Base-by-base conservation (phyloP, 2,113 vertebrate genomes). In the Boulengeromyrus knoepffleri region DNA sequence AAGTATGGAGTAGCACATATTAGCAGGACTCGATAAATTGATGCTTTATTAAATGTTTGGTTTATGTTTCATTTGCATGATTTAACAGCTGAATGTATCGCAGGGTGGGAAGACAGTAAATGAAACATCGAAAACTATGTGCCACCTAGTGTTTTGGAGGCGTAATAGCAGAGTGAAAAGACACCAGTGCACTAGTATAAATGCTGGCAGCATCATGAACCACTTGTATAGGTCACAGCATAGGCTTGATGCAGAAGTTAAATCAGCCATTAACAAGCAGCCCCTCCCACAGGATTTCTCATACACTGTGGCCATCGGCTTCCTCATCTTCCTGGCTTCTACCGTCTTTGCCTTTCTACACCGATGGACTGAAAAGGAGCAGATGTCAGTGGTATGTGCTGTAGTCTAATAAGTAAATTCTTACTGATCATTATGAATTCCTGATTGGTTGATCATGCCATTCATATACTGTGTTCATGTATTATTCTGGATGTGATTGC, bases 321-420 rank as follows among this genome's bases (percentile, higher is more conserved):
- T 36, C 0, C 0, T 91, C 0, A 96, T 99, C 91, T 0, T 97
- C 6, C 0, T 97, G 88, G 96, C 97, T 0, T 97, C 97, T 58
- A 10, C 95, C 89, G 13, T 94, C 36, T 95, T 99, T 74, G 85
- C 92, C 9, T 2, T 86, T 0, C 92, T 92, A 3, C 96, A 92
- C 89, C 92, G 93, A 10, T 50, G 4, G 3, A 91, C 93, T 0
- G 0, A 0, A 5, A 0, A 94, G 91, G 97, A 97, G 93, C 19
- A 0, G 0, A 77, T 85, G 5, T 95, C 98, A 52, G 94, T 88
- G 92, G 98, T 99, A 94, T 95, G 97, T 95, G 84, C n/a, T 8
- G 24, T 74, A 36, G 13, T 56, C 53, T 56, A 5, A 62, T 45
- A 31, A 66, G n/a, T 52, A 21, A 87, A 2, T 13, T 87, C 24